Conservation (phyloP, 1,140 invertebrate species). For the Laupala kohalensis region DNA sequence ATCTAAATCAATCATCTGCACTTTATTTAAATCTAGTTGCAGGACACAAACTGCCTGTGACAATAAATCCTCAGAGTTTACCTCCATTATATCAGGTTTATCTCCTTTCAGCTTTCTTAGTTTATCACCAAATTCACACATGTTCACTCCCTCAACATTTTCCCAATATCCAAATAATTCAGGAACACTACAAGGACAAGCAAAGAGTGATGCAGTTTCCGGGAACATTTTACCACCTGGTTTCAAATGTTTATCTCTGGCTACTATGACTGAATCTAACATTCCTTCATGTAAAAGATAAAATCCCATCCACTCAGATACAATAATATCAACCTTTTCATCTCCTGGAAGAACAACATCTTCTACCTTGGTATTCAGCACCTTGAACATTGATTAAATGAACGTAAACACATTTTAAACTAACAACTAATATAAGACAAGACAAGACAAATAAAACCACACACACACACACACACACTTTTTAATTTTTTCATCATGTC, state of each 20-base stretch:
- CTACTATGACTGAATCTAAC: conserved; percentile 84
- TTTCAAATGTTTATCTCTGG: conserved; percentile 77
- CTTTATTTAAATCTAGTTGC: conserved; percentile 25
- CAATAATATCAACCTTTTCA: conserved; percentile 86
- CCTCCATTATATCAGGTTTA: conserved; percentile 26
- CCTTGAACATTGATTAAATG: conserved; percentile 18
- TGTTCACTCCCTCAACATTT: conserved; percentile 50
- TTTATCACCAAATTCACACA: conserved; percentile 22
- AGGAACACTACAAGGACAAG: conserved; percentile 57
- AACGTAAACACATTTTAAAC: neutral
- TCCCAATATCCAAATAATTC: conserved; percentile 46
- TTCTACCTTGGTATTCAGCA: conserved; percentile 51
- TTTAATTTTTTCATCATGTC: no score
- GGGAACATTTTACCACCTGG: conserved; percentile 36
- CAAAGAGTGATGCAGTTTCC: conserved; percentile 27
- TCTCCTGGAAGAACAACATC: conserved; percentile 44
- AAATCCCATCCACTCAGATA: conserved; percentile 99
- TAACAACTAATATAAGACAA: neutral
- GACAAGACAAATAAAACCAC: no score
- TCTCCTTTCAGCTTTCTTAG: conserved; percentile 22
- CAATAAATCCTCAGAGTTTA: conserved; percentile 30
- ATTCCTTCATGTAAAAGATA: conserved; percentile 97
- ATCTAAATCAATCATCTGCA: conserved; percentile 22
- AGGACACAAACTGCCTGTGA: conserved; percentile 26
- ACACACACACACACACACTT: no score